These are phyloP conservation scores for Antechinus stuartii DNA, from an alignment of 2,113 vertebrate genomes.

Conservation along the genomic window DNA sequence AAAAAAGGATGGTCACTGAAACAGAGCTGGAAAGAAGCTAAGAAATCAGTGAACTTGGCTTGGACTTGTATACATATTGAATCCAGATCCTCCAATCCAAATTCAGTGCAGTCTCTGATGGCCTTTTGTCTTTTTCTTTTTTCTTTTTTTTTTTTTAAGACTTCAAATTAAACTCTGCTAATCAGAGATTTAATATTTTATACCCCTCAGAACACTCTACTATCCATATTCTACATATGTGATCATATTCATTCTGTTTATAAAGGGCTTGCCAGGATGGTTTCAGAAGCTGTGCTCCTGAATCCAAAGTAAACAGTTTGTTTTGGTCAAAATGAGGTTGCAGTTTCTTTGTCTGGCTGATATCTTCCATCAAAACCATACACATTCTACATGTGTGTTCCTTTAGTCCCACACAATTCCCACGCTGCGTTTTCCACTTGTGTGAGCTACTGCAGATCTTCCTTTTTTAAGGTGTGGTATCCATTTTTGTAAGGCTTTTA, in stretches of 20 bases:
- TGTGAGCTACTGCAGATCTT: not conserved
- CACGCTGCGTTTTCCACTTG: not conserved
- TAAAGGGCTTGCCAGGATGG: conserved; percentile 1
- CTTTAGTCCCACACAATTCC: not conserved
- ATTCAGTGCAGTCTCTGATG: not conserved
- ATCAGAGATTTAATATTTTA: not conserved
- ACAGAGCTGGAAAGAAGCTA: not conserved
- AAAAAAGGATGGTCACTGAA: not conserved
- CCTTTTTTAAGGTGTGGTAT: not conserved
- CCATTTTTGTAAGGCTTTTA: conserved; percentile 8
- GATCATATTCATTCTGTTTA: not conserved
- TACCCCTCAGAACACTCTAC: not conserved
- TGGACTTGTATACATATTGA: not conserved
- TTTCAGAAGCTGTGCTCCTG: not conserved
- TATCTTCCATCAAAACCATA: not conserved
- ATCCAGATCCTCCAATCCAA: not conserved
- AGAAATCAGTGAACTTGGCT: not conserved
- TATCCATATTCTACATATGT: not conserved
- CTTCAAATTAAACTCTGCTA: not conserved
- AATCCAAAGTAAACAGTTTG: conserved; percentile 36
- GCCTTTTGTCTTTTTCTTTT: not conserved
- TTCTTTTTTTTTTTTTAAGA: not conserved
- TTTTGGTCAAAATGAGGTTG: not conserved
- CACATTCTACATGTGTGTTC: not conserved
- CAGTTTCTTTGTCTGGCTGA: conserved; percentile 25